phyloP scores from a whole-genome alignment of 2,797 vertebrate genomes.

The Sternotherus odoratus region DNA sequence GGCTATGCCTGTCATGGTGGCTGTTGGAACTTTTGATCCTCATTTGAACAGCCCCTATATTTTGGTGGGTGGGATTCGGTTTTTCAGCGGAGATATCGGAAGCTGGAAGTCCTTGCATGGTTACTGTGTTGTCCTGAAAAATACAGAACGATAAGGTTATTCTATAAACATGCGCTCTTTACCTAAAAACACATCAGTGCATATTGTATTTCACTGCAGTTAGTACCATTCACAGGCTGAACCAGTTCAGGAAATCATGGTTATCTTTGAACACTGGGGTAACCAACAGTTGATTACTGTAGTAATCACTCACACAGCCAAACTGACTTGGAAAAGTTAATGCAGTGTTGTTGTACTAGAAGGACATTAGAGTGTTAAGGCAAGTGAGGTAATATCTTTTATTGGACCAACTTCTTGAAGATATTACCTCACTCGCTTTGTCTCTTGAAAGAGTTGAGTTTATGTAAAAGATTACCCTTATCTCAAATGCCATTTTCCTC shows the following conservation, averaged over 20 bases:
- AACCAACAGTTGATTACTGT: conserved; percentile 54
- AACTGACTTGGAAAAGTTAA: conserved; percentile 64
- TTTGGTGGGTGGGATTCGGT: conserved; percentile 77
- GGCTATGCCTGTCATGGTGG: conserved; percentile 89
- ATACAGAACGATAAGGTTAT: conserved; percentile 53
- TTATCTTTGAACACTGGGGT: conserved; percentile 52
- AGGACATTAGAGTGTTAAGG: not conserved
- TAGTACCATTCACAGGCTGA: not conserved
- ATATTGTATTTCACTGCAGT: not conserved
- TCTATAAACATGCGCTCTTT: conserved; percentile 18
- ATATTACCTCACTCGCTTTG: conserved; percentile 37
- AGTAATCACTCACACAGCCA: conserved; percentile 63
- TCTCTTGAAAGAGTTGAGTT: conserved; percentile 66
- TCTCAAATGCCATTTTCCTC: conserved; percentile 76
- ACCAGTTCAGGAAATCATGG: conserved; percentile 49
- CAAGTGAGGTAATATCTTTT: not conserved
- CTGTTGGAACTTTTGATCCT: conserved; percentile 86
- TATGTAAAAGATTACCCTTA: conserved; percentile 77
- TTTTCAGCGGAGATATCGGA: conserved; percentile 72
- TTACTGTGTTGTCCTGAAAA: conserved; percentile 73
- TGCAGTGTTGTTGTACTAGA: too few species aligned
- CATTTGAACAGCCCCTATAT: conserved; percentile 85
- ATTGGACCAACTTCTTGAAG: not conserved
- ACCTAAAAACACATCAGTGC: not conserved
- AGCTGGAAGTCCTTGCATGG: conserved; percentile 78